Evolutionary conservation across 1,140 invertebrate species (phyloP).

Genomic region (Brachionus rubens): DNA sequence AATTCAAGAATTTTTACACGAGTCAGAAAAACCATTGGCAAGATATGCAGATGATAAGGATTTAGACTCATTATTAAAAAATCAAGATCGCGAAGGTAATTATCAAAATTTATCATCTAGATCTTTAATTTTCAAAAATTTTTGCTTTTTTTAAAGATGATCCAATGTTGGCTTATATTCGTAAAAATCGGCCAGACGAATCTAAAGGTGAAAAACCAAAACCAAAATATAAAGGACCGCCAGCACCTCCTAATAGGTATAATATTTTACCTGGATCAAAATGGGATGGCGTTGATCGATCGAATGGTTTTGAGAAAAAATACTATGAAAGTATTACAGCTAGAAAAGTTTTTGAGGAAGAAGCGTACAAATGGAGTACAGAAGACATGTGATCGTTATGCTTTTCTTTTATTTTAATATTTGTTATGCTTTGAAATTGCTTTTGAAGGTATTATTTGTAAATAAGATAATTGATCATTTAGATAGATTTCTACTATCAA

Average conservation of each 20-base stretch:
- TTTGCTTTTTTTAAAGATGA: slow-evolving; percentile 61
- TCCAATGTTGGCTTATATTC: slow-evolving; percentile 85
- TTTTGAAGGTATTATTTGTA: slow-evolving; percentile 2
- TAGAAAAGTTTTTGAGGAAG: slow-evolving; percentile 73
- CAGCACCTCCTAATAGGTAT: slow-evolving; percentile 71
- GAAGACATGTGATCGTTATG: slow-evolving; percentile 77
- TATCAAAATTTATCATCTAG: not conserved
- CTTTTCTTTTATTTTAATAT: not conserved
- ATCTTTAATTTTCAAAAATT: not conserved
- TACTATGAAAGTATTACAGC: slow-evolving; percentile 76
- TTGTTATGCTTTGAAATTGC: not conserved
- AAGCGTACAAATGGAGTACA: slow-evolving; percentile 89
- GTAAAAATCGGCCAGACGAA: slow-evolving; percentile 69
- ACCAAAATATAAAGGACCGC: slow-evolving; percentile 73
- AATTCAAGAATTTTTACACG: slow-evolving; percentile 69
- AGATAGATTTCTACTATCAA: too few species aligned
- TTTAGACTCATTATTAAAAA: slow-evolving; percentile 72
- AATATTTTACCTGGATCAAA: slow-evolving; percentile 84
- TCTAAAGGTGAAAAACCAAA: slow-evolving; percentile 54
- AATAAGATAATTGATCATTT: slow-evolving; percentile 12
- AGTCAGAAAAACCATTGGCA: slow-evolving; percentile 84
- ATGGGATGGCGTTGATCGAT: slow-evolving; percentile 97
- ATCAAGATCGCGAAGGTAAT: slow-evolving; percentile 71
- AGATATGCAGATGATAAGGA: slow-evolving; percentile 82
- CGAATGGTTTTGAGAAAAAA: slow-evolving; percentile 91